These are phyloP conservation scores for Alligator sinensis DNA, from an alignment of 2,113 vertebrate species.

Conservation along the genomic window DNA sequence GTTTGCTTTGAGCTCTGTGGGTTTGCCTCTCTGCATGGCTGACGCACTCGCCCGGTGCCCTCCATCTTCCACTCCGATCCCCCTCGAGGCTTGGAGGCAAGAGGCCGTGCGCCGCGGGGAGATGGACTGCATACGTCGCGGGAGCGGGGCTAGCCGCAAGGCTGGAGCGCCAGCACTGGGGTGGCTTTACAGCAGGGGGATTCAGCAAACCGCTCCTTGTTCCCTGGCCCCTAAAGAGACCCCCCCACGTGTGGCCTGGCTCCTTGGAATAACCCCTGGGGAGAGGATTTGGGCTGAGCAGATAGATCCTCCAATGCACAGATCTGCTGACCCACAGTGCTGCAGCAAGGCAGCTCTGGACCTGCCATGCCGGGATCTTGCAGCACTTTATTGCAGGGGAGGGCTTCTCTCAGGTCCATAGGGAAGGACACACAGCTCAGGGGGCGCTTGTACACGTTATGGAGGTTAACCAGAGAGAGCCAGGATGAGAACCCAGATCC, in stretches of 20 bases:
- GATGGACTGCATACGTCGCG: background rate
- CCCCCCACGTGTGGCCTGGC: background rate
- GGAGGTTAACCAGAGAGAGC: too few relatives aligned
- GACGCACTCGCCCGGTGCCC: background rate
- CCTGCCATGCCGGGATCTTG: too few relatives aligned
- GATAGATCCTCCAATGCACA: background rate
- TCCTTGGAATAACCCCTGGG: background rate
- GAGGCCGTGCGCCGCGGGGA: background rate
- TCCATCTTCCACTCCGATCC: too few relatives aligned
- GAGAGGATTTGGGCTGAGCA: background rate
- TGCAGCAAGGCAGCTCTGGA: too few relatives aligned
- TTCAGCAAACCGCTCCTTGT: background rate
- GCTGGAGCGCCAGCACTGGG: background rate
- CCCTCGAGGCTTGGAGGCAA: background rate
- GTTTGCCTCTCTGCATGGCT: background rate
- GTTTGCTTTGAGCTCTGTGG: background rate
- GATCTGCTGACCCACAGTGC: background rate
- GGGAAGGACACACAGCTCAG: background rate
- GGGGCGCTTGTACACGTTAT: too few relatives aligned
- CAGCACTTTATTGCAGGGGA: too few relatives aligned
- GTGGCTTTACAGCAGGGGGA: too few relatives aligned
- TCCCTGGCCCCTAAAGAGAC: background rate
- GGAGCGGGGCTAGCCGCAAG: background rate
- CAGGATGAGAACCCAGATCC: too few relatives aligned
- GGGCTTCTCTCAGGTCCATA: background rate